These are phyloP conservation scores for Chloebia gouldiae DNA, from an alignment of 2,113 vertebrate species.

Conservation along the genomic window DNA sequence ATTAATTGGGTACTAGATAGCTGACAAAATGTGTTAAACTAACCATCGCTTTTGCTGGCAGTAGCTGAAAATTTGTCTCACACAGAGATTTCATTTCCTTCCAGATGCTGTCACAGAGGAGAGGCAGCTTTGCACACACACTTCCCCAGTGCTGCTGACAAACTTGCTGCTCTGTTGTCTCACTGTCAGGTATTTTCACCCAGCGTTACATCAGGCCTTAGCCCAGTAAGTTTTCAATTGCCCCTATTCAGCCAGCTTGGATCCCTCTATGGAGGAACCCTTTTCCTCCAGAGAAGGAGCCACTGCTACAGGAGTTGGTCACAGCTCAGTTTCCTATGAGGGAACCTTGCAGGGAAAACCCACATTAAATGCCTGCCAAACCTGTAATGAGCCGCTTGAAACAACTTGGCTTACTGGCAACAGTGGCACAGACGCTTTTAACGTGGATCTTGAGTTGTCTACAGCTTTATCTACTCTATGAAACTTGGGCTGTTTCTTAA, in stretches of 20 bases:
- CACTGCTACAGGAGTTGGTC: fast-evolving
- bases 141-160: background rate
- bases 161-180: background rate
- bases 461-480: background rate
- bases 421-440: background rate
- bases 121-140: background rate
- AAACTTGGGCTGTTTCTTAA: background rate
- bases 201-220: background rate
- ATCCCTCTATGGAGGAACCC: background rate
- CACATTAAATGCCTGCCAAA: background rate
- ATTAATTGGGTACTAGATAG: conserved; percentile 52
- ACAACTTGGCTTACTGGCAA: background rate
- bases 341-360: background rate
- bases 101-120: background rate
- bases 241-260: background rate
- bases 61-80: background rate
- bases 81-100: conserved; percentile 34
- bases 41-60: background rate
- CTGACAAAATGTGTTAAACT: conserved; percentile 56
- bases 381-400: background rate
- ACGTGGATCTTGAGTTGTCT: background rate
- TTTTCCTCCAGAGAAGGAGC: background rate
- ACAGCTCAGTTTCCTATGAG: fast-evolving
- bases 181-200: background rate
- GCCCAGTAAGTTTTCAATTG: background rate